These are phyloP conservation scores for Pammene fasciana DNA, from an alignment of 2,888 invertebrate genomes.

Conservation along the genomic window DNA sequence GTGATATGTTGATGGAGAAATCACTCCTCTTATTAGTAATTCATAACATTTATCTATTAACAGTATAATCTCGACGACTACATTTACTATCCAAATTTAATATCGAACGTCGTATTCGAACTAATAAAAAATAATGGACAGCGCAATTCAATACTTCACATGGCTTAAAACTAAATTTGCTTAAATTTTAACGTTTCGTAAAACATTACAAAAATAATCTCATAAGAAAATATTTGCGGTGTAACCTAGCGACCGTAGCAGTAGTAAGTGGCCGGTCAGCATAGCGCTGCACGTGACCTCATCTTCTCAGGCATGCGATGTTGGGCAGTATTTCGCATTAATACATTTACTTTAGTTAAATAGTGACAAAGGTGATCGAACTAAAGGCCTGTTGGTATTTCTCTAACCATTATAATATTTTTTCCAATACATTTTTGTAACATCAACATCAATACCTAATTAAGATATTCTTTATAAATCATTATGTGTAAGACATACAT, in stretches of 20 bases:
- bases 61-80: conserved; percentile 67
- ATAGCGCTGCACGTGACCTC: not conserved
- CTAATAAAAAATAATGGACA: conserved; percentile 67
- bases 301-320: not conserved
- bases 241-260: conserved; percentile 60
- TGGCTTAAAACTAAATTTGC: conserved; percentile 75
- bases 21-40: conserved; percentile 74
- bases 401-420: too few relatives aligned
- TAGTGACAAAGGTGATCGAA: not conserved
- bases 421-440: too few relatives aligned
- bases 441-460: too few relatives aligned
- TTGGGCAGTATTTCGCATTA: conserved; percentile 11
- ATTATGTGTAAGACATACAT: too few relatives aligned
- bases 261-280: conserved; percentile 2
- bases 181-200: conserved; percentile 53
- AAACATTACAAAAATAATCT: conserved; percentile 70
- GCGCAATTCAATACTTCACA: conserved; percentile 78
- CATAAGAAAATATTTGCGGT: conserved; percentile 66
- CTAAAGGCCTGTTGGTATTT: not conserved
- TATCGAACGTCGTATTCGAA: conserved; percentile 45
- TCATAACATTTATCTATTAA: conserved; percentile 69
- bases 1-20: conserved; percentile 82
- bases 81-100: conserved; percentile 64
- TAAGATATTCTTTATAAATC: too few relatives aligned
- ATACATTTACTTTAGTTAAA: not conserved